These are phyloP conservation scores for Oryctolagus cuniculus DNA, from an alignment of 2,113 vertebrate species.

Conservation along the genomic window mOryCun1.1 NC_091432.1:112320501-112321000, in stretches of 20 bases:
- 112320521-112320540: not conserved
- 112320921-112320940: slow-evolving; percentile 75
- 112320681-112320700: not conserved
- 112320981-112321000: slow-evolving; percentile 75
- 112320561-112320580: not conserved
- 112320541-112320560: not conserved
- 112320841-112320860: slow-evolving; percentile 82
- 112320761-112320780: slow-evolving; percentile 55
- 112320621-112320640: not conserved
- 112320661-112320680: not conserved
- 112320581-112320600: not conserved
- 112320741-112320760: not conserved
- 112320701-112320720: not conserved
- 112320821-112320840: slow-evolving; percentile 29
- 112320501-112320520: not conserved
- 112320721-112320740: not conserved
- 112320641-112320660: not conserved
- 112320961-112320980: slow-evolving; percentile 72
- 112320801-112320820: slow-evolving; percentile 50
- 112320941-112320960: slow-evolving; percentile 82
- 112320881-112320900: slow-evolving; percentile 80
- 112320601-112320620: too few relatives aligned
- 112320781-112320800: slow-evolving; percentile 70
- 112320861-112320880: slow-evolving; percentile 82
- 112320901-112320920: slow-evolving; percentile 60